These are phyloP conservation scores for Myrmecophaga tridactyla DNA, from an alignment of 2,113 vertebrate genomes.

Conservation along the genomic window DNA sequence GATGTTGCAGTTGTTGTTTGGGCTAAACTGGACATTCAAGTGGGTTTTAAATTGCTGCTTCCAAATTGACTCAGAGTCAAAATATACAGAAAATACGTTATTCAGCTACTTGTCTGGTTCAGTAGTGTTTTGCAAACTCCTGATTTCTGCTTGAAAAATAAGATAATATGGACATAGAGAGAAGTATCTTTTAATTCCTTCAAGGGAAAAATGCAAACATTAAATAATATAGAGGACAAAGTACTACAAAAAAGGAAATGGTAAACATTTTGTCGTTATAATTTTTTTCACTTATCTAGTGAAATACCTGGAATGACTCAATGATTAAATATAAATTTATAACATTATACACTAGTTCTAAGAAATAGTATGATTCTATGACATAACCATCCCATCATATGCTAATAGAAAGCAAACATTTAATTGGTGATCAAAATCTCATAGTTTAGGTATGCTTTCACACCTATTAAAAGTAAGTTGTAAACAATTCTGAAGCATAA, in stretches of 20 bases:
- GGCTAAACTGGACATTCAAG: slow-evolving; percentile 63
- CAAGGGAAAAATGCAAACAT: not conserved
- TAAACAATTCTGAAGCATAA: not conserved
- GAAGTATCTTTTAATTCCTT: not conserved
- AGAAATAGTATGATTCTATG: not conserved
- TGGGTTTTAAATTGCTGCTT: slow-evolving; percentile 65
- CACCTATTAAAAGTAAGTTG: not conserved
- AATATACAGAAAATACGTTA: slow-evolving; percentile 50
- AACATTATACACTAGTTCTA: not conserved
- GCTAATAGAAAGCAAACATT: not conserved
- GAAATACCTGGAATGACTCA: not conserved
- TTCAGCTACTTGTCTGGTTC: not conserved
- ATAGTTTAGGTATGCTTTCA: not conserved
- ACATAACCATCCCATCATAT: not conserved
- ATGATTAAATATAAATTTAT: not conserved
- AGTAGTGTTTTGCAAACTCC: not conserved
- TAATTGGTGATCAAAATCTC: not conserved
- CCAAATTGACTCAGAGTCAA: slow-evolving; percentile 66
- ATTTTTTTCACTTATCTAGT: not conserved
- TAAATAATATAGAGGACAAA: not conserved
- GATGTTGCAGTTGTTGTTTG: slow-evolving; percentile 76
- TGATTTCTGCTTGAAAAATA: slow-evolving; percentile 41
- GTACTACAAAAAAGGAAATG: not conserved
- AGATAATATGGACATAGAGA: not conserved
- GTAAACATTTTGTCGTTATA: not conserved